Base-by-base conservation (phyloP, 2,113 vertebrate genomes). In the Triplophysa siluroides region DNA sequence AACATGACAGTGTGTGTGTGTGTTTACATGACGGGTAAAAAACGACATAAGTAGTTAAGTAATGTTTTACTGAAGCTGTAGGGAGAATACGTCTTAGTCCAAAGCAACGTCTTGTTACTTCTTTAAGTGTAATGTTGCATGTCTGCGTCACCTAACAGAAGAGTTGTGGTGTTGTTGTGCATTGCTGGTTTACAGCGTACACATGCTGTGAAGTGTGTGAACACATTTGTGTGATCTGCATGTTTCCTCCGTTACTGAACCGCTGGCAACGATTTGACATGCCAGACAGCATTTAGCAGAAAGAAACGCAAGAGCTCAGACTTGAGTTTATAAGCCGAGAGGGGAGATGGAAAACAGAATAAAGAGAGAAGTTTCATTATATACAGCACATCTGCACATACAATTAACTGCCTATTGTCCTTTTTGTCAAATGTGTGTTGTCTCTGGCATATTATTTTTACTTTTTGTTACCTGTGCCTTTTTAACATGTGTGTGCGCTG, bases 301-400 rank as follows among this genome's bases (percentile, higher is more conserved):
- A 41, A 45, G 54, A 54, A 71, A 71, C 1, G 16, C 68, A 72
- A 58, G 16, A 19, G 19, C 19, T n/a, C 19, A 5, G 52, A 58
- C 52, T 88, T 88, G 76, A 18, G 80, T 73, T 75, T 64, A 85
- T 80, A 29, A 77, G 80, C 79, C 79, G 80, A 66, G 62, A 29
- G 14, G 21, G 43, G 12, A 3, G 24, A 50, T 8, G 23, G 29
- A 77, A 70, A 75, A 63, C 66, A 79, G 79, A 83, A 86, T 71
- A 72, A 67, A 74, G 29, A 70, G 47, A 65, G 26, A 21, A 23
- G 33, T n/a, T 50, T 52, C 43, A 45, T 45, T 10, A 2, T 29
- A 29, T 29, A 29, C 26, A 29, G 26, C 29, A 29, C 29, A 29
- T 29, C 29, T 29, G 29, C 4, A 29, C 29, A 29, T 29, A 4